These are phyloP conservation scores for Cheilosia variabilis DNA, from an alignment of 2,888 invertebrate genomes.

Conservation along the genomic window DNA sequence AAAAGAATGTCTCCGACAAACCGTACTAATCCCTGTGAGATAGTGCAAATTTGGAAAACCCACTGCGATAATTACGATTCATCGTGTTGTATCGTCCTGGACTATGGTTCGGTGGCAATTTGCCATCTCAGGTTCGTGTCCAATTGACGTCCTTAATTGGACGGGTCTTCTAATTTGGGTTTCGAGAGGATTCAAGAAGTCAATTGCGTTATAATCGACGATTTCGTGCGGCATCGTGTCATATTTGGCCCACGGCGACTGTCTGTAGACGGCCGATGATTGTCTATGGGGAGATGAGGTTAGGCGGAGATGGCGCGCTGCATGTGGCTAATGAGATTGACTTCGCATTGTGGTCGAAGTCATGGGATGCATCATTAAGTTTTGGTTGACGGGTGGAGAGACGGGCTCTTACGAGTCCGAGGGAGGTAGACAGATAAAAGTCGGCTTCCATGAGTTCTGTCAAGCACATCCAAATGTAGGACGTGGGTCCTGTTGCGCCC, in stretches of 20 bases:
- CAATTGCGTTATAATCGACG: conserved; percentile 61
- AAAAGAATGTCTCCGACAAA: conserved; percentile 50
- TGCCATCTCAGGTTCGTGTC: conserved; percentile 52
- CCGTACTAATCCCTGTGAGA: conserved; percentile 42
- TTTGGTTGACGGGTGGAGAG: neutral
- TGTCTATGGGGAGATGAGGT: conserved; percentile 33
- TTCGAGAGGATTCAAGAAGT: conserved; percentile 67
- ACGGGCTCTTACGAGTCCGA: neutral
- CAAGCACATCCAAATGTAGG: no score
- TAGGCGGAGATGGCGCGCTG: neutral
- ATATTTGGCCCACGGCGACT: conserved; percentile 28
- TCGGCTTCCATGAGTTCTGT: no score
- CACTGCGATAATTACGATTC: conserved; percentile 74
- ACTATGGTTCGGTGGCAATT: conserved; percentile 41
- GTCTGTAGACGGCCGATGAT: conserved; percentile 19
- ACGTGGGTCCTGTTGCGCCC: no score
- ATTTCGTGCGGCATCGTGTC: conserved; percentile 27
- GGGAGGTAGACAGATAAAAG: neutral
- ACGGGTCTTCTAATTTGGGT: conserved; percentile 70
- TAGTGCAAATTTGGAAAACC: conserved; percentile 45
- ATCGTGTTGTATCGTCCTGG: conserved; percentile 64
- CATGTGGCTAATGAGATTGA: conserved; percentile 59
- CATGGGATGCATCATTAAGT: conserved; percentile 23
- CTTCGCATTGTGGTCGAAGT: conserved; percentile 20
- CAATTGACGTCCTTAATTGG: conserved; percentile 69